Evolutionary conservation across 2,797 vertebrate genomes (phyloP), one percentile per base, ranked within the genome.

Genomic region (Pangasius larnaudii): DNA sequence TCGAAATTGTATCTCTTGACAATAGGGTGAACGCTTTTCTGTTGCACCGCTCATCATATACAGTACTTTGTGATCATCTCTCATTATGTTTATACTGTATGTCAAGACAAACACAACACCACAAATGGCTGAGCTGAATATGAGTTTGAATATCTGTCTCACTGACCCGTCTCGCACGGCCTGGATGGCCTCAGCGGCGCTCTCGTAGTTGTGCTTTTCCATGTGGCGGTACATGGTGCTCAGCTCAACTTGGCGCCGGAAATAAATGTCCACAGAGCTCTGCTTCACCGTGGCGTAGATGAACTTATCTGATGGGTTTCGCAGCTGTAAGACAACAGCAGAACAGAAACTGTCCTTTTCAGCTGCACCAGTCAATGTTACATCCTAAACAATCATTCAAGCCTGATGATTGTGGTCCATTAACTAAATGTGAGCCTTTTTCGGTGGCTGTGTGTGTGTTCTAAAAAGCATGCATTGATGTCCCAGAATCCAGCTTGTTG

Each of bases 221-320:
- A 99, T 99, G 94, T 99, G 99, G 85, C 99, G 95, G 95, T 99
- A 99, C 99, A 99, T 99, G 94, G 99, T 99, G 96, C 99, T 99
- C 88, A 99, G 96, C 96, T 99, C 99, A 96, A 99, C 99, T 95
- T 99, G 99, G 91, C 99, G 96, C 93, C 99, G 97, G 95, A 99
- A 99, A 95, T 99, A 99, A 95, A 99, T 99, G 93, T 99, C 99
- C 96, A 99, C 99, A 0, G 99, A 99, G 91, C 99, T 99, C 95
- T 99, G 99, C 94, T 99, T 99, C 93, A 99, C 98, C 0, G 99
- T 99, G 90, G 99, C 99, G 0, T 99, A 99, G 95, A 99, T 99
- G 95, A 99, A 99, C 88, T 99, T 99, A 91, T 99, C 99, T 0
- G 98, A 99, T 89, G 99, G 99, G 93, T 99, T 99, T 90, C 99